Evolutionary conservation across 2,888 invertebrate genomes (phyloP), one percentile per base, ranked within the genome.

Genomic region (Mythimna pallens): DNA sequence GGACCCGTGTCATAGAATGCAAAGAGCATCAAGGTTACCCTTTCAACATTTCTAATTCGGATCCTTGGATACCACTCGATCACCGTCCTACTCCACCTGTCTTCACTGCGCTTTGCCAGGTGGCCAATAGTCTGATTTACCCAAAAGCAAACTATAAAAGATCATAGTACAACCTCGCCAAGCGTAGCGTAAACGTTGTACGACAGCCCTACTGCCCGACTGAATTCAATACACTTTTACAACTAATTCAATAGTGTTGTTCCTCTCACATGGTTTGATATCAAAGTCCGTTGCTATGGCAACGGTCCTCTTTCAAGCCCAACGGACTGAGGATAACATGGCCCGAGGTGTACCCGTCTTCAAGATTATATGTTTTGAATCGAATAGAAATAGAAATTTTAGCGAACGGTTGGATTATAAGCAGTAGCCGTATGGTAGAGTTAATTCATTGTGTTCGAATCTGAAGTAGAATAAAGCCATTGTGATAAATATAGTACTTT

Each of bases 261-360:
- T 72, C 58, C 61, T 80, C 66, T 73, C 81, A 82, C 74, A 79
- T 76, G 76, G 80, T 77, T 78, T 78, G 77, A 80, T 82, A 82
- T 83, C 85, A 82, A 85, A 84, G 84, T 75, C 76, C 62, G 83
- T 83, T 80, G 72, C 76, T 64, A 84, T 86, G 66, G 81, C 74
- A 83, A 86, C 83, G 57, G 63, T 66, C 65, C 83, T 81, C 83
- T 80, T 81, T 86, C 73, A 61, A 69, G 66, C n/a, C 59, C 79
- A 86, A 59, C 81, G 80, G 75, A 81, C 76, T 76, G 86, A 12
- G 66, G 22, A 67, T 82, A 76, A 81, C 67, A 25, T 47, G 65
- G 75, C 73, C 70, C 62, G 73, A 84, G 82, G 84, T 78, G 52
- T 43, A 59, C 55, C 55, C 63, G 30, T 76, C 68, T 73, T 70